Conservation (phyloP, 2,113 vertebrate genomes). For the Salminus brasiliensis region DNA sequence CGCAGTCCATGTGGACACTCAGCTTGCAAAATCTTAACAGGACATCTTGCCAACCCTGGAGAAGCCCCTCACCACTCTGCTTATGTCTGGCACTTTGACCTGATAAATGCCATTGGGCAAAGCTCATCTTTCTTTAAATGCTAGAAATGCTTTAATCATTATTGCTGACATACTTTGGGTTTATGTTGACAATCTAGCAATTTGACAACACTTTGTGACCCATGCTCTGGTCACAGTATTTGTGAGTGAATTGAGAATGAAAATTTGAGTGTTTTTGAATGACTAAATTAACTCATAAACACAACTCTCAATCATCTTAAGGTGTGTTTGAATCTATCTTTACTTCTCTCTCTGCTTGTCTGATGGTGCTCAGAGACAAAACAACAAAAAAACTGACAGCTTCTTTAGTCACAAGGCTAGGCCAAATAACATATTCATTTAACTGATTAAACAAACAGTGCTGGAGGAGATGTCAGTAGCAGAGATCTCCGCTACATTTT, state of each 20-base stretch:
- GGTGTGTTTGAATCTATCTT: background rate
- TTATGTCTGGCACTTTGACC: slow-evolving; percentile 23
- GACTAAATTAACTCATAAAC: no score
- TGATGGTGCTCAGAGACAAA: background rate
- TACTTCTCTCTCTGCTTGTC: background rate
- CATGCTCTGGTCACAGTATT: no score
- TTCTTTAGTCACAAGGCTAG: no score
- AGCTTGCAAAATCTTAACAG: background rate
- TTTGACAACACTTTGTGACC: background rate
- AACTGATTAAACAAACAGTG: background rate
- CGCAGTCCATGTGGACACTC: background rate
- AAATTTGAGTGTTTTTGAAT: no score
- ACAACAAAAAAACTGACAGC: background rate
- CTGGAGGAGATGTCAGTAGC: background rate
- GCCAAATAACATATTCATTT: background rate
- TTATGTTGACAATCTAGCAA: background rate
- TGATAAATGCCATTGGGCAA: slow-evolving; percentile 22
- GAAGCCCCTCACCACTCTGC: slow-evolving; percentile 16
- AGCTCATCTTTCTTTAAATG: slow-evolving; percentile 22
- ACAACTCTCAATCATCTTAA: background rate
- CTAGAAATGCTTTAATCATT: background rate
- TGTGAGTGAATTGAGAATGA: no score
- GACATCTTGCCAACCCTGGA: slow-evolving; percentile 2
- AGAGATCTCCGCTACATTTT: background rate
- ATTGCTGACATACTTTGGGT: background rate